Evolutionary conservation across 2,797 vertebrate genomes (phyloP), one percentile per base, ranked within the genome.

Genomic region (Malurus splendens): DNA sequence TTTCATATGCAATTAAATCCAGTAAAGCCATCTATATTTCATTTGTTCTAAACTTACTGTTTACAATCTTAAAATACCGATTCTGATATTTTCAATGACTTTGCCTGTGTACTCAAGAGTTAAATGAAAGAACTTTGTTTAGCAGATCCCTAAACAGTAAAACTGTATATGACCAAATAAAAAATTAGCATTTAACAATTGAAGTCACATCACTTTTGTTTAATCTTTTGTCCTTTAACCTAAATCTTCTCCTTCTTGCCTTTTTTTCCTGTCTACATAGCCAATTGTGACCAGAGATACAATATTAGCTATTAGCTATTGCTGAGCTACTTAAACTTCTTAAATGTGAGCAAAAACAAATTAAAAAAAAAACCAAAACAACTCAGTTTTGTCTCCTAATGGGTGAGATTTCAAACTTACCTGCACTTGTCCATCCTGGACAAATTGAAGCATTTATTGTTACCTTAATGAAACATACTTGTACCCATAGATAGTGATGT

Each of bases 1-100:
- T 94, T 96, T 92, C 57, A 41, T 76, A 57, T 81, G 72, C 91
- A 95, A 94, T 93, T 91, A 89, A 93, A 92, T 92, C 41, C 39
- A 93, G 6, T 94, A 87, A 92, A 92, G 52, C 55, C 11, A 86
- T 92, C 51, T 91, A 24, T 73, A 48, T 90, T 62, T 89, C 13
- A 82, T 89, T 83, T 90, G 82, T 82, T 89, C 51, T 89, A 28
- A 93, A 79, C 32, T 59, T 89, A 82, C 9, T 92, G 65, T 55
- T 86, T 91, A 77, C 39, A 4, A 71, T 75, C 41, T 61, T 83
- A 84, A 93, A 22, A 56, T 78, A 83, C 19, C 81, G 39, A 51
- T 90, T 89, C 89, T 61, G 32, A 60, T 73, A 28, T 94, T 90
- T 92, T 77, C 65, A 57, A 6, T 84, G 10, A 78, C 52, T 88